A percentile compares a stretch with the other conserved stretches of the same genome.
These are phyloP conservation scores for Hypotaenidia okinawae DNA, from an alignment of 2,797 vertebrate genomes.

Conservation along the genomic window DNA sequence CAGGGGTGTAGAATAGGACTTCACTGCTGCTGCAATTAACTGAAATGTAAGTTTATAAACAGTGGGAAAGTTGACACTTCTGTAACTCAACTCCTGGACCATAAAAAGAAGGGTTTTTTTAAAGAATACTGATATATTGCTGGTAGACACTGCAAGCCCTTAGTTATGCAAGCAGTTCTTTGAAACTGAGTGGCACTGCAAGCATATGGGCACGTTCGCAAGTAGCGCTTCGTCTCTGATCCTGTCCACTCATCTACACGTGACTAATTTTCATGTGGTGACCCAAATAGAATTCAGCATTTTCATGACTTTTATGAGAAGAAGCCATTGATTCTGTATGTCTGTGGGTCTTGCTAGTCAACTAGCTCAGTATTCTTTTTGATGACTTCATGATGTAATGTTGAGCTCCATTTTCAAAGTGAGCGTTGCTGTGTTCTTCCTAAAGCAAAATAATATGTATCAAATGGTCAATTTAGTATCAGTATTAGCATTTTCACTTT, in stretches of 20 bases:
- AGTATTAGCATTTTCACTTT: neutral
- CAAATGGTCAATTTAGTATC: neutral
- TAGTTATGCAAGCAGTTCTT: neutral
- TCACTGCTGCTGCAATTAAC: neutral
- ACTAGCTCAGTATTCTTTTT: neutral
- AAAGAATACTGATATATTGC: neutral
- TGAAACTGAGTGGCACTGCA: neutral
- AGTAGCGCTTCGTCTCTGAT: neutral
- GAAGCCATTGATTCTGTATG: neutral
- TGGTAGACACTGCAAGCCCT: neutral
- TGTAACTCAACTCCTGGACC: neutral
- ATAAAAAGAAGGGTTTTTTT: neutral
- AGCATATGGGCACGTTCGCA: fast-evolving
- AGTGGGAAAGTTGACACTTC: constrained; percentile 1
- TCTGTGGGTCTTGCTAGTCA: neutral
- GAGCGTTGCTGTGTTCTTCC: neutral
- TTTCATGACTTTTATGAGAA: neutral
- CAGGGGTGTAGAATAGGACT: neutral
- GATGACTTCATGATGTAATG: neutral
- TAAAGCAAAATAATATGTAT: neutral
- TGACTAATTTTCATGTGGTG: neutral
- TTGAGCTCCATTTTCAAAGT: neutral
- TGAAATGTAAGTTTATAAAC: constrained; percentile 49
- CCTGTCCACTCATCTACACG: neutral
- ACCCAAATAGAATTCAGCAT: neutral